Base-by-base conservation (phyloP, 2,888 invertebrate species). In the Asteroscopus sphinx region DNA sequence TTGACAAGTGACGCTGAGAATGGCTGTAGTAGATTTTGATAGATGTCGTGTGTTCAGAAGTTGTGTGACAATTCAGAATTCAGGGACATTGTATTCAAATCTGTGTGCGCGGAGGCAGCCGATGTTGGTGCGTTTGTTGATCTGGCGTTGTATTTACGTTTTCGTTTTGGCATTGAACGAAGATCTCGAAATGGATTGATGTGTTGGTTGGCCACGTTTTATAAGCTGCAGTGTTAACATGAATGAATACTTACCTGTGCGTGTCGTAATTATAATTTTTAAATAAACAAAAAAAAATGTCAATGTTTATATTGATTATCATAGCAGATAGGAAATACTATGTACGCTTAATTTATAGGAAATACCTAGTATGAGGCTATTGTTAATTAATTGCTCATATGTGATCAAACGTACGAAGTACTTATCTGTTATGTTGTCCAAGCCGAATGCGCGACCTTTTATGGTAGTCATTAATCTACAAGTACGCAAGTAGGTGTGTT, bases 111-210 rank as follows among this genome's bases (percentile, higher is more conserved):
- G 72, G 73, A 79, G 77, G 76, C 76, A 78, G 66, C 76, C 80
- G 80, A 79, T 84, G 79, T 80, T 75, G 81, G 82, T 84, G 82
- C 83, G 84, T 86, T 87, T 86, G 83, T 90, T 88, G 87, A 88
- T 83, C 83, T 87, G 83, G 80, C 80, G 82, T 78, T 85, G 82
- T 91, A 90, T 93, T 93, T 93, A 92, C 87, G 87, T 92, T 92
- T 86, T 85, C 76, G 75, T 84, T 88, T 88, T 92, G 92, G 89
- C 89, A 91, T 87, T 89, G 88, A 83, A 85, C 86, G 86, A 85
- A 82, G 85, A 81, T 90, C 86, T 87, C 85, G 86, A 90, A 88
- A 89, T 88, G 90, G 87, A 88, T 87, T 85, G 80, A 83, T 83
- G 85, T 83, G 83, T 77, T 79, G 77, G 82, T 86, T 86, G 85